A percentile compares a stretch with the other conserved stretches of the same genome.
Evolutionary conservation across 2,797 vertebrate species (phyloP).

Genomic region (Gallinago stenura): DNA sequence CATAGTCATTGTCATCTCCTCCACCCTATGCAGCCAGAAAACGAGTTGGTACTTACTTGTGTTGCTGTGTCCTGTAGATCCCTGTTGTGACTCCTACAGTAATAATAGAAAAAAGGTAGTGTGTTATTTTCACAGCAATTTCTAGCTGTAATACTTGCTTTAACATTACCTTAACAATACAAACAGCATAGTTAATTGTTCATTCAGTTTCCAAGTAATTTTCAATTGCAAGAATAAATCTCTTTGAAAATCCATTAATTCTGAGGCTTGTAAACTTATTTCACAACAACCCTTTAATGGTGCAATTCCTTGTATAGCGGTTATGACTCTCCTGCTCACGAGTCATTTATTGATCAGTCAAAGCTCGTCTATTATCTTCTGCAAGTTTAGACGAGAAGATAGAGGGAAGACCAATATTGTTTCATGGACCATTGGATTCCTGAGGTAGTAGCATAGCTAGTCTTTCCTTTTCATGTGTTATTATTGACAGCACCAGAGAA

Average conservation of each 20-base stretch:
- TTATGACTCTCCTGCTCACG: not conserved
- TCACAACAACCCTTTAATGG: conserved; percentile 15
- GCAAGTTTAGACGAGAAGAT: conserved; percentile 41
- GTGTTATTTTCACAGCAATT: conserved; percentile 49
- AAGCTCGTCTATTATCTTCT: conserved; percentile 35
- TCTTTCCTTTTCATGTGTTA: conserved; percentile 32
- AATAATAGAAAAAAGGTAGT: conserved; percentile 44
- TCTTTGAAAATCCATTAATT: conserved; percentile 45
- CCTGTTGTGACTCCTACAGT: conserved; percentile 81
- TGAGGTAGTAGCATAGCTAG: conserved; percentile 26
- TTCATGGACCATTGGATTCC: conserved; percentile 55
- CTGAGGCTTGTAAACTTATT: conserved; percentile 30
- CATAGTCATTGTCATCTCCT: not conserved
- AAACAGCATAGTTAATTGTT: conserved; percentile 4
- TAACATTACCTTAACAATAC: not conserved
- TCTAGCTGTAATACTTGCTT: conserved; percentile 9
- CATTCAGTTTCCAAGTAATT: conserved; percentile 29
- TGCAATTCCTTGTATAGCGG: conserved; percentile 12
- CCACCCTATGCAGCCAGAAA: not conserved
- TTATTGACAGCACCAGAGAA: conserved; percentile 6
- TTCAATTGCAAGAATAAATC: conserved; percentile 19
- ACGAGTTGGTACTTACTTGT: conserved; percentile 77
- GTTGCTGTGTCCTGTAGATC: conserved; percentile 80
- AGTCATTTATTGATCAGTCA: conserved; percentile 44
- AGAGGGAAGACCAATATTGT: conserved; percentile 44